Evolutionary conservation across 2,797 vertebrate genomes (phyloP), one percentile per base, ranked within the genome.

Genomic region (Dermochelys coriacea): DNA sequence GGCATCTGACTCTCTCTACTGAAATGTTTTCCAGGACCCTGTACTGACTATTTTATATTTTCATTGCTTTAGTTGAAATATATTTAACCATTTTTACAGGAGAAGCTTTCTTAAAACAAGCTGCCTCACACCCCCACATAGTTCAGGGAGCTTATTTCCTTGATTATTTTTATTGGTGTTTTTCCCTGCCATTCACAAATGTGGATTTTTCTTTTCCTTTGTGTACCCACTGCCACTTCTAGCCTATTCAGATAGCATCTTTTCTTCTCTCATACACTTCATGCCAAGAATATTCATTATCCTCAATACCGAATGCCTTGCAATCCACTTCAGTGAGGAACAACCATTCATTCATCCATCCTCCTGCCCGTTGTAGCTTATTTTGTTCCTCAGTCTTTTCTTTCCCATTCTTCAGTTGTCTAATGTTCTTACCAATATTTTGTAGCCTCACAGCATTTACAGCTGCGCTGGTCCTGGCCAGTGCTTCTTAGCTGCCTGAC

Each of bases 401-500:
- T 74, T 82, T 82, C 61, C 71, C 59, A 31, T 54, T 47, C 9
- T 27, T 34, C 75, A 61, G 31, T 16, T 61, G 59, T 31, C 31
- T 61, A 61, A 61, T 4, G 14, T 34, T 29, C 31, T 34, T 34
- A 34, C 59, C 4, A 7, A 61, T 61, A 16, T 61, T 61, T 61
- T 61, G 59, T 34, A 61, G 59, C 59, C 14, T 61, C 14, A 31
- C 59, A 31, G 59, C 57, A 31, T 61, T 61, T 61, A 61, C 79
- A 91, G 37, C 37, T 50, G 14, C 23, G 2, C 2, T 0, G 0
- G 27, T 85, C 18, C 37, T 9, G 2, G 31, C 14, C 29, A 34
- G 59, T 61, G 29, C 14, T 61, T 34, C 31, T 61, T 31, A 0
- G 0, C 6, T 0, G 0, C 14, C 0, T 0, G 59, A 61, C 14